Evolutionary conservation across 2,888 invertebrate species (phyloP), one percentile per base, ranked within the genome.

Genomic region (Plebejus anna): DNA sequence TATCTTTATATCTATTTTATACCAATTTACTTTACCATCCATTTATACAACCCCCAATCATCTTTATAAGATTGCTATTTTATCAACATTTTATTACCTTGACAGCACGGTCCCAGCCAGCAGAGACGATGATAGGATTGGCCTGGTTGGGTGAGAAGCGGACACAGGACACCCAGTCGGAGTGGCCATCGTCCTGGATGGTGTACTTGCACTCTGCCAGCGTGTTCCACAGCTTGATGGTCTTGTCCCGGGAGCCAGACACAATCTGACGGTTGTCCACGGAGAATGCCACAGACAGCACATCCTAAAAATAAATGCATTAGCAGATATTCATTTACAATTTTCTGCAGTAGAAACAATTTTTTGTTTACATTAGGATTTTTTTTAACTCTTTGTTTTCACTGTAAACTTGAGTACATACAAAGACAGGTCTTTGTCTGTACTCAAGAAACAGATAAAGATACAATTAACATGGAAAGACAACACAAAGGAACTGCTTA

Each of bases 221-320:
- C 38, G 99, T 99, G 92, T 99, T 99, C 99, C 99, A 99, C 91
- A 99, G 94, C 94, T 99, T 99, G 94, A 99, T 99, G 81, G 98
- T 98, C 94, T 98, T 99, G 95, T 99, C 99, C 76, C 99, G 96
- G 72, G 99, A 99, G 76, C 99, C 99, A 82, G 99, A 99, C 7
- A 99, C 99, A 89, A 99, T 99, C 95, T 99, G 99, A 91, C 99
- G 97, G 92, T 99, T 99, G 94, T 99, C 99, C 86, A 99, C 99
- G 75, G 99, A 99, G 95, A 99, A 99, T 38, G 99, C 99, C 83
- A 99, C 99, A 81, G 99, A 99, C 87, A 99, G 95, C 70, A 99
- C 99, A 95, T 99, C 99, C 97, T 97, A 89, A 80, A 81, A 36
- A 84, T 80, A 71, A 76, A 73, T 77, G 16, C 16, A 75, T 78